Evolutionary conservation across 2,797 vertebrate species (phyloP).

Genomic region (Argyrosomus regius): DNA sequence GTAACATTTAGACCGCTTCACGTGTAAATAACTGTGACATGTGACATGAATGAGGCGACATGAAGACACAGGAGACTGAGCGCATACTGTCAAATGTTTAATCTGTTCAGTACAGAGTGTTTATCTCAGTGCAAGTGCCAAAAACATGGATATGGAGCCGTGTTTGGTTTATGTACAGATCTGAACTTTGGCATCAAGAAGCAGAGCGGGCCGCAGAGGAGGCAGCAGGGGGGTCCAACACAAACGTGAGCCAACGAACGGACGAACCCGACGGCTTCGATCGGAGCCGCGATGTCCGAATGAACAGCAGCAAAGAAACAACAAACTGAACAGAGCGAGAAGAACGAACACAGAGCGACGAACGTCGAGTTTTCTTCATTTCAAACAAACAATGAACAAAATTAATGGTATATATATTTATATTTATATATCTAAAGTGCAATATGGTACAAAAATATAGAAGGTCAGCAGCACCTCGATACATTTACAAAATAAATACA

Average conservation of each 20-base stretch:
- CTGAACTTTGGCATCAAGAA: slow-evolving; percentile 67
- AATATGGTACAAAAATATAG: slow-evolving; percentile 98
- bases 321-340: slow-evolving; percentile 36
- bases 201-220: slow-evolving; percentile 52
- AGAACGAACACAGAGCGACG: slow-evolving; percentile 49
- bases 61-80: slow-evolving; percentile 43
- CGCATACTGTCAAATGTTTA: slow-evolving; percentile 82
- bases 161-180: slow-evolving; percentile 80
- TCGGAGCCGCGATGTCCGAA: slow-evolving; percentile 24
- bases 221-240: slow-evolving; percentile 37
- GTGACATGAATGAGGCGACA: too few species aligned
- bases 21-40: neutral
- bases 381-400: slow-evolving; percentile 87
- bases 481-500: slow-evolving; percentile 99
- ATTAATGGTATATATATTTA: slow-evolving; percentile 90
- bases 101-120: slow-evolving; percentile 82
- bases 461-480: slow-evolving; percentile 98
- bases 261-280: neutral
- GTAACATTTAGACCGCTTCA: too few species aligned
- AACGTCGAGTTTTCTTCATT: slow-evolving; percentile 85
- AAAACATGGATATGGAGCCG: slow-evolving; percentile 77
- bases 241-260: slow-evolving; percentile 17
- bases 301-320: slow-evolving; percentile 69
- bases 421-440: slow-evolving; percentile 98
- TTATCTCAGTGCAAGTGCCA: slow-evolving; percentile 86